Conservation (phyloP, 2,888 invertebrate genomes). For the Leptinotarsa juncta region DNA sequence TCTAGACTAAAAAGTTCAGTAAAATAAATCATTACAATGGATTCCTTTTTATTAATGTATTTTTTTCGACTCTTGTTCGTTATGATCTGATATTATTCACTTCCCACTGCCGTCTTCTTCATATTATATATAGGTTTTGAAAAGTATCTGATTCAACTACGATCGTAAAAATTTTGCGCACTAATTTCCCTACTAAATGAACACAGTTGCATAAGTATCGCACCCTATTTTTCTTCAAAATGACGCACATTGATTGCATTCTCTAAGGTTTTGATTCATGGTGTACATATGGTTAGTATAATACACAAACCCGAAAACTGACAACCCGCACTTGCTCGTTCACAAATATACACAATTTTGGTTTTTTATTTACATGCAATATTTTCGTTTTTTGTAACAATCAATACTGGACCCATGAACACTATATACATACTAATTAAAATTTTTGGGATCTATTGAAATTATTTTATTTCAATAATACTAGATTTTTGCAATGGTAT, state of each 20-base stretch:
- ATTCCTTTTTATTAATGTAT: too few species aligned
- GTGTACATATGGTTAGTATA: neutral
- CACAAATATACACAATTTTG: neutral
- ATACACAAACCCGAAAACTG: conserved; percentile 11
- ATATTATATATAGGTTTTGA: neutral
- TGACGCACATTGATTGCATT: conserved; percentile 6
- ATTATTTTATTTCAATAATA: too few species aligned
- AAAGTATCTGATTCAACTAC: neutral
- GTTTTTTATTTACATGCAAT: neutral
- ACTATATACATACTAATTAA: too few species aligned
- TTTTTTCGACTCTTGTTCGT: too few species aligned
- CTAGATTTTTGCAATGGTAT: too few species aligned
- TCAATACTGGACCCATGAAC: too few species aligned
- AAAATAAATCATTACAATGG: too few species aligned
- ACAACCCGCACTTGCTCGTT: conserved; percentile 4
- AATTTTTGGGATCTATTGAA: too few species aligned
- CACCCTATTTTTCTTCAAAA: conserved; percentile 14
- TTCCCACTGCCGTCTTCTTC: neutral
- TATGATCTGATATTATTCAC: neutral
- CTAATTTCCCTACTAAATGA: conserved; percentile 21
- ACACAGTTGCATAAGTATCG: conserved; percentile 3
- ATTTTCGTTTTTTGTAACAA: neutral
- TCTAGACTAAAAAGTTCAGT: too few species aligned
- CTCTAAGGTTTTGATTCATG: neutral
- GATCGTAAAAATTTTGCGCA: conserved; percentile 18